phyloP scores from a whole-genome alignment of 1,140 invertebrate genomes.

The Halotydeus destructor region DNA sequence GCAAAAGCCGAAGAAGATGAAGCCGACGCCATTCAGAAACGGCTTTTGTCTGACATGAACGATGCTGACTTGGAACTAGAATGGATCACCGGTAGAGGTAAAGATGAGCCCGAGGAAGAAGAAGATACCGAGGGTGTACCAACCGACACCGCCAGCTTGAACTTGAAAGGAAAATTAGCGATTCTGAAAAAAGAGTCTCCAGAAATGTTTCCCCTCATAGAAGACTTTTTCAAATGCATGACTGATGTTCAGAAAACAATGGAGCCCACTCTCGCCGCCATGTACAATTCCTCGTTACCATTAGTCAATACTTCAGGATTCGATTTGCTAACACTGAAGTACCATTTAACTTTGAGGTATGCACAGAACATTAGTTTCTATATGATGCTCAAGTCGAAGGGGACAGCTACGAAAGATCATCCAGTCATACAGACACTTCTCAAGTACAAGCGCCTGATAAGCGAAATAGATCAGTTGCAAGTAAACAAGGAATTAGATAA shows the following conservation, averaged over 20 bases:
- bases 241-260: slow-evolving; percentile 28
- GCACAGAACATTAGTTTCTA: slow-evolving; percentile 68
- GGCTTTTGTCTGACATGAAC: slow-evolving; percentile 12
- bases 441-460: slow-evolving; percentile 39
- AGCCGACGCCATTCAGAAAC: slow-evolving; percentile 17
- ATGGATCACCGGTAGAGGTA: slow-evolving; percentile 62
- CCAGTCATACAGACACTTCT: slow-evolving; percentile 60
- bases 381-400: slow-evolving; percentile 50
- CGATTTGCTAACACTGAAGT: slow-evolving; percentile 14
- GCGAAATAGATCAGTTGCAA: slow-evolving; percentile 5
- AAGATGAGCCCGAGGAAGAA: slow-evolving; percentile 38
- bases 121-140: slow-evolving; percentile 20
- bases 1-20: slow-evolving; percentile 17
- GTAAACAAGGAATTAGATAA: slow-evolving; percentile 2
- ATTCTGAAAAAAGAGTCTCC: slow-evolving; percentile 17
- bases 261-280: slow-evolving; percentile 29
- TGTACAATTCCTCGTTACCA: slow-evolving; percentile 21
- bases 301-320: slow-evolving; percentile 6
- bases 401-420: slow-evolving; percentile 45
- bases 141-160: slow-evolving; percentile 19
- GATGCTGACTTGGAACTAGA: slow-evolving; percentile 28
- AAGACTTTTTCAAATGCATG: slow-evolving; percentile 22
- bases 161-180: slow-evolving; percentile 22
- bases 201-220: slow-evolving; percentile 11
- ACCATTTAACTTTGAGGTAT: slow-evolving; percentile 33